A percentile compares a stretch with the other conserved stretches of the same genome.
Conservation (phyloP, 2,888 invertebrate genomes). For the Notocelia uddmanniana region DNA sequence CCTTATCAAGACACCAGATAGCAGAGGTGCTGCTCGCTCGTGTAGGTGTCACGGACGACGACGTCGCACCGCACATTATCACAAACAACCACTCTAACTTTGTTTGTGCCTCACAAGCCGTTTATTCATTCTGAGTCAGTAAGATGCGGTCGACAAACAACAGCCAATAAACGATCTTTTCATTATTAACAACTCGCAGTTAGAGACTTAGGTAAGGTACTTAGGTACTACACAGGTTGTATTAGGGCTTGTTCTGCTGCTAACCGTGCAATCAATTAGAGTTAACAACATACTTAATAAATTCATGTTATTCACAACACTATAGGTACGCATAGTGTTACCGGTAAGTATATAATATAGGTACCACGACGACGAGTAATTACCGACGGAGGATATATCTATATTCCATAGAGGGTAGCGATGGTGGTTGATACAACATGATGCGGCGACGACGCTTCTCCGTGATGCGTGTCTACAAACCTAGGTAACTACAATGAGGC, state of each 20-base stretch:
- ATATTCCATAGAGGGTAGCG: background rate
- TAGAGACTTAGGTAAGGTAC: slow-evolving; percentile 2
- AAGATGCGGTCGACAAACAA: slow-evolving; percentile 57
- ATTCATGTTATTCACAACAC: no score
- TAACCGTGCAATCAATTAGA: slow-evolving; percentile 24
- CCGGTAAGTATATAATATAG: no score
- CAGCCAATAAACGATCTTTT: slow-evolving; percentile 31
- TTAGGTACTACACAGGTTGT: slow-evolving; percentile 11
- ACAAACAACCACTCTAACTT: slow-evolving; percentile 66
- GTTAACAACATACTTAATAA: slow-evolving; percentile 11
- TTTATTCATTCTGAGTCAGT: slow-evolving; percentile 69
- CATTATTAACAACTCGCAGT: slow-evolving; percentile 7
- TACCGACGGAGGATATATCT: slow-evolving; percentile 6
- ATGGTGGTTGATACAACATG: slow-evolving; percentile 13
- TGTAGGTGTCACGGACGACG: slow-evolving; percentile 83
- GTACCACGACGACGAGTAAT: no score
- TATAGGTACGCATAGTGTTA: no score
- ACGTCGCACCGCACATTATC: slow-evolving; percentile 62
- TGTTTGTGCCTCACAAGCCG: slow-evolving; percentile 69
- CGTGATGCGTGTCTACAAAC: slow-evolving; percentile 19
- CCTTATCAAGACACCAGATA: slow-evolving; percentile 83
- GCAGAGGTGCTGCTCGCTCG: slow-evolving; percentile 82
- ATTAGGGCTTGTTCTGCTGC: slow-evolving; percentile 13
- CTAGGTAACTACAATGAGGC: background rate
- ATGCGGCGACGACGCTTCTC: slow-evolving; percentile 15